These are phyloP conservation scores for Antheraea yamamai DNA, from an alignment of 2,888 invertebrate species.

Conservation along the genomic window DNA sequence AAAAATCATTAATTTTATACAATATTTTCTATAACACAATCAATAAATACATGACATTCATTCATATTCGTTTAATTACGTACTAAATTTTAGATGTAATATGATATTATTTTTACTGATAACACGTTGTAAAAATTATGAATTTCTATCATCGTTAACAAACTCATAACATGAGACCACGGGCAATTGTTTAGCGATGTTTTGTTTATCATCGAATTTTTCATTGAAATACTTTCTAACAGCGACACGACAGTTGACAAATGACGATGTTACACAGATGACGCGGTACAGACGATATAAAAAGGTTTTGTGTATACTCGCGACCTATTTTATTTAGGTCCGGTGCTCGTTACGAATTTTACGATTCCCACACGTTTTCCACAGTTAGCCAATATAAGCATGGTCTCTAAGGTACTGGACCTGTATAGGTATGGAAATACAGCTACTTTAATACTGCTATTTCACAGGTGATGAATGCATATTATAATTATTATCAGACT, in stretches of 20 bases:
- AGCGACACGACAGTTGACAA: slow-evolving; percentile 42
- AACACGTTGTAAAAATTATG: not conserved
- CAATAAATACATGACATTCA: no score
- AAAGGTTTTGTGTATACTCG: slow-evolving; percentile 28
- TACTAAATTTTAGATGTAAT: no score
- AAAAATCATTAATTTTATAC: not conserved
- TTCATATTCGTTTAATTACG: no score
- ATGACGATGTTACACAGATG: slow-evolving; percentile 41
- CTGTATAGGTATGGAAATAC: not conserved
- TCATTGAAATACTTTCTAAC: slow-evolving; percentile 33
- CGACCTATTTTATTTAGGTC: slow-evolving; percentile 26
- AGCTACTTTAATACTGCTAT: not conserved
- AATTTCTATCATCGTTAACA: not conserved
- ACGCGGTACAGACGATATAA: slow-evolving; percentile 24
- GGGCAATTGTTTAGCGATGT: slow-evolving; percentile 25
- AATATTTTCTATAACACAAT: no score
- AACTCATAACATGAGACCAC: not conserved
- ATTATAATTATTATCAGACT: no score
- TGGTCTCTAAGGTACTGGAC: not conserved
- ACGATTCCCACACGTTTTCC: slow-evolving; percentile 18
- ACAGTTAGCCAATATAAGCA: not conserved
- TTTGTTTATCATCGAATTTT: slow-evolving; percentile 34
- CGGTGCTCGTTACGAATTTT: slow-evolving; percentile 22
- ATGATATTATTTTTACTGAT: not conserved
- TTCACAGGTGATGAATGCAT: not conserved